These are phyloP conservation scores for Trididemnum nubilum DNA, from an alignment of 23 tunicate species.

Conservation along the genomic window DNA sequence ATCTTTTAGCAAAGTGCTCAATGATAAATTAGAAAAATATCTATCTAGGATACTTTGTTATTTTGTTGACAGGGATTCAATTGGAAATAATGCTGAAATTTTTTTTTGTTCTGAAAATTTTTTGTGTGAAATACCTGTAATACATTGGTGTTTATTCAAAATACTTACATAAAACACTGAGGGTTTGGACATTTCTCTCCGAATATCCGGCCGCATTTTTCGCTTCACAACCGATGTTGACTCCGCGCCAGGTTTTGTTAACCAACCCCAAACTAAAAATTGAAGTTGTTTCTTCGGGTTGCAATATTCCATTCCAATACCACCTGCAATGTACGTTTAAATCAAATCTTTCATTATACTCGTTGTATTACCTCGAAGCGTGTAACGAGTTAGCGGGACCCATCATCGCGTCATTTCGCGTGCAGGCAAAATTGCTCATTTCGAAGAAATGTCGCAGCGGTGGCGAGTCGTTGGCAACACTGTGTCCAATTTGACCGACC, in stretches of 20 bases:
- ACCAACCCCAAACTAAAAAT: constrained; percentile 34
- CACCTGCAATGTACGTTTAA: constrained; percentile 40
- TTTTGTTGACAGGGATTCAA: no score
- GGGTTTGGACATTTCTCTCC: constrained; percentile 1
- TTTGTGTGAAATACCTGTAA: no score
- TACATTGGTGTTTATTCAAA: no score
- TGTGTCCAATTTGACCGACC: no score
- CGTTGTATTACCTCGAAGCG: background rate
- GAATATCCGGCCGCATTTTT: constrained; percentile 75
- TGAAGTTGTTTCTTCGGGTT: background rate
- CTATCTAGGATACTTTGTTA: no score
- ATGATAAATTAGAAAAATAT: no score
- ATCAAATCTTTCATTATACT: background rate
- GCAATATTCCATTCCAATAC: constrained; percentile 54
- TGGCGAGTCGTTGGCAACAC: background rate
- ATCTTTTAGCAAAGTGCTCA: no score
- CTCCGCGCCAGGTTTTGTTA: constrained; percentile 44
- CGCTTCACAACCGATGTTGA: constrained; percentile 60
- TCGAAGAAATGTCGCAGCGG: background rate
- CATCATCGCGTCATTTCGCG: background rate
- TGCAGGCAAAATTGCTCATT: background rate
- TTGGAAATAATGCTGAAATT: no score
- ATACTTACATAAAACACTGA: constrained; percentile 80
- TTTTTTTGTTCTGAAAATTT: no score
- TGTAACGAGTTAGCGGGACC: background rate